These are phyloP conservation scores for Poecilus cupreus DNA, from an alignment of 2,888 invertebrate genomes.

Conservation along the genomic window DNA sequence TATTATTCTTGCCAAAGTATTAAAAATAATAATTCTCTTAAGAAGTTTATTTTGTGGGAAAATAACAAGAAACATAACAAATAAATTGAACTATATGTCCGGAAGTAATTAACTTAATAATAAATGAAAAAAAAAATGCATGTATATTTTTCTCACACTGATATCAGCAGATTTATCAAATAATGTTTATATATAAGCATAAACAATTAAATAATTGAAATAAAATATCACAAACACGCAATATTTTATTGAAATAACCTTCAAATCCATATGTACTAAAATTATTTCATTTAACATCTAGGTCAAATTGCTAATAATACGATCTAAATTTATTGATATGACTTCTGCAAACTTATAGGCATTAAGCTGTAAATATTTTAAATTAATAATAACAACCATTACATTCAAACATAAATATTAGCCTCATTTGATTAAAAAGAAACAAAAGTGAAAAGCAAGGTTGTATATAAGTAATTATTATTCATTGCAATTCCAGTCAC, in stretches of 20 bases:
- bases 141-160: no score
- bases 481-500: no score
- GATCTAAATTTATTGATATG: not conserved
- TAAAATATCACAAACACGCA: constrained; percentile 7
- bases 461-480: no score
- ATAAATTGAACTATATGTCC: no score
- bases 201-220: not conserved
- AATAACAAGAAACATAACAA: no score
- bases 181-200: no score
- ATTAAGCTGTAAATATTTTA: not conserved
- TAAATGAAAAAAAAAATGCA: no score
- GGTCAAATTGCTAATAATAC: constrained; percentile 5
- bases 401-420: no score
- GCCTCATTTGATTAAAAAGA: no score
- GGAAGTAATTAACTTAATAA: no score
- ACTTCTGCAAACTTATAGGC: not conserved
- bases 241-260: constrained; percentile 21
- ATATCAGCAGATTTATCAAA: no score
- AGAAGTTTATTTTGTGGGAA: not conserved
- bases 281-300: not conserved
- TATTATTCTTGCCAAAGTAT: not conserved
- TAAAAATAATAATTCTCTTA: not conserved
- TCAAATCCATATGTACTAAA: not conserved
- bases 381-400: not conserved
- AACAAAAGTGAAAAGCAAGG: no score